phyloP scores from a whole-genome alignment of 2,113 vertebrate species.

The Burhinus bistriatus region DNA sequence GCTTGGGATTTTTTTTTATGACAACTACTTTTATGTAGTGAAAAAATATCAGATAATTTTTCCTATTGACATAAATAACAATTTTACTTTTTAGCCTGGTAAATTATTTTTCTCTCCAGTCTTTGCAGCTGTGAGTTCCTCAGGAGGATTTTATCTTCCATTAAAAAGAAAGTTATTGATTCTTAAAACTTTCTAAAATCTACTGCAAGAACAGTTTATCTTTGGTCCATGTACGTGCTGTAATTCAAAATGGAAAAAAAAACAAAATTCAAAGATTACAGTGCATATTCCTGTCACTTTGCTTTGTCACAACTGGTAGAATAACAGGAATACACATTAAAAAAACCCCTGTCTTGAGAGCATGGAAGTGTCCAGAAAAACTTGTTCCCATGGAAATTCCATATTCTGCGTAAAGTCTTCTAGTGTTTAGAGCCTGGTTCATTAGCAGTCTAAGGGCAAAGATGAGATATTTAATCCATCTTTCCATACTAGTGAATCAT shows the following conservation, averaged over 20 bases:
- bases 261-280: neutral
- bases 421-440: conserved; percentile 22
- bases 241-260: neutral
- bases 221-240: neutral
- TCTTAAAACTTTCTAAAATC: neutral
- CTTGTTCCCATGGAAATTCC: neutral
- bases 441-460: conserved; percentile 25
- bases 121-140: neutral
- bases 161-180: neutral
- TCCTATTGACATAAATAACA: neutral
- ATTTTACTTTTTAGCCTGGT: neutral
- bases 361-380: neutral
- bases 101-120: neutral
- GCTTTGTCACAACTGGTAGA: neutral
- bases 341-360: neutral
- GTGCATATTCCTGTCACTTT: neutral
- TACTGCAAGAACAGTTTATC: neutral
- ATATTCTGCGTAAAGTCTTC: neutral
- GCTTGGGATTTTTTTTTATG: neutral
- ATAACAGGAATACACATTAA: neutral
- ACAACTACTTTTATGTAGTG: neutral
- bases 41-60: neutral
- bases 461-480: conserved; percentile 34
- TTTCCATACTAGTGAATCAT: conserved; percentile 38
- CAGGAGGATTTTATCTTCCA: neutral